Evolutionary conservation across 2,113 vertebrate genomes (phyloP), one percentile per base, ranked within the genome.

Genomic region (Sebastes fasciatus): DNA sequence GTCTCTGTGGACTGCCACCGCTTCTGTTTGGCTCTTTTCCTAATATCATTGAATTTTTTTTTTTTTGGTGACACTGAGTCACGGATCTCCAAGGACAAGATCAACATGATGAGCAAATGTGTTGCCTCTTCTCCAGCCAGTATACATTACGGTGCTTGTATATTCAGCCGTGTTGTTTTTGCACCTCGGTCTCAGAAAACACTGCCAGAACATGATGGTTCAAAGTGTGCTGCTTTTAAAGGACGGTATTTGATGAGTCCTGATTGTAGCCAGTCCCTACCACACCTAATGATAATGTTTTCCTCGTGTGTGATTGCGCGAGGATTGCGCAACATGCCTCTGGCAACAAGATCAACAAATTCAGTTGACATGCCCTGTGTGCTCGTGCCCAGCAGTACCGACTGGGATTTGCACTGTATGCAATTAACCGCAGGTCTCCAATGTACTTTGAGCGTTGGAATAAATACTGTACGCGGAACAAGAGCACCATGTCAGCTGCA

Each of bases 371-470:
- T 83, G 43, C 68, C 69, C 64, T 34, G 17, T 86, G 80, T 77
- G 26, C 52, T 60, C 7, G 11, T 45, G 58, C 60, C 51, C 51
- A 14, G 55, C 74, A 45, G 65, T 57, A 43, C 72, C 8, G n/a
- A 61, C 70, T 55, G 63, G 60, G 69, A 79, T 78, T 84, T 85
- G 12, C 72, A 71, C 82, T 76, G 21, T 66, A 82, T 84, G 78
- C 74, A 81, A 87, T 87, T 84, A 84, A 79, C 83, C 11, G n/a
- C 19, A 10, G 77, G 86, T 80, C 84, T 89, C 84, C 54, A 23
- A 83, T 91, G 78, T 62, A 73, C 81, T 82, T 65, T 82, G 63
- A 80, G 74, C 64, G 64, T 72, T 70, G 57, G 85, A 91, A 85
- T 85, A 88, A 71, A 89, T 63, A 83, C 19, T 74, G 76, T 45